Percentiles rank a stretch among this genome's conserved stretches.
phyloP scores from a whole-genome alignment of 2,888 invertebrate species.

The Magallana nippona region DNA sequence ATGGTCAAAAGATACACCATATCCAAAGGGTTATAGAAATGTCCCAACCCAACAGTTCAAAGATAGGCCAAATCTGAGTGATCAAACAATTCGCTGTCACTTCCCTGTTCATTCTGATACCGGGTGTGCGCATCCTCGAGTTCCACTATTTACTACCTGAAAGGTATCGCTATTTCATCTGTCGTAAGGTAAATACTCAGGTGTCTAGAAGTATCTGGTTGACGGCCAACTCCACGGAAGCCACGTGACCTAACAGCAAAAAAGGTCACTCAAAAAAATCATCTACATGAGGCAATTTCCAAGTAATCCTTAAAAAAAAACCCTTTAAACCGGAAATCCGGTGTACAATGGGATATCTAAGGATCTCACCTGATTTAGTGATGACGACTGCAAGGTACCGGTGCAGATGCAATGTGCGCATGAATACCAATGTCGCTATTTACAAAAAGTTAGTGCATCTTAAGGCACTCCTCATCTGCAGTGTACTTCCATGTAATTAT shows the following conservation, averaged over 20 bases:
- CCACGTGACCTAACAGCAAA: neutral
- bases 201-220: neutral
- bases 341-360: neutral
- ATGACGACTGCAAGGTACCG: neutral
- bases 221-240: constrained; percentile 1
- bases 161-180: neutral
- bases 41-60: too few relatives aligned
- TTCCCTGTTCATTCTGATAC: too few relatives aligned
- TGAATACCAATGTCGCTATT: too few relatives aligned
- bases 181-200: constrained; percentile 19
- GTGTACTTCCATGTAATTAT: too few relatives aligned
- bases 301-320: neutral
- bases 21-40: too few relatives aligned
- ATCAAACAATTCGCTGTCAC: too few relatives aligned
- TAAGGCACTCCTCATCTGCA: too few relatives aligned
- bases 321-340: neutral
- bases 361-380: neutral
- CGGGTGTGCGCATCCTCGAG: neutral
- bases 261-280: neutral
- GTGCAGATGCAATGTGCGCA: too few relatives aligned
- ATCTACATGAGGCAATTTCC: neutral
- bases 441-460: too few relatives aligned
- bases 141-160: neutral
- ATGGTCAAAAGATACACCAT: too few relatives aligned
- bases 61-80: too few relatives aligned